phyloP scores from a whole-genome alignment of 1,140 invertebrate genomes.

The Drosophila athabasca region DNA sequence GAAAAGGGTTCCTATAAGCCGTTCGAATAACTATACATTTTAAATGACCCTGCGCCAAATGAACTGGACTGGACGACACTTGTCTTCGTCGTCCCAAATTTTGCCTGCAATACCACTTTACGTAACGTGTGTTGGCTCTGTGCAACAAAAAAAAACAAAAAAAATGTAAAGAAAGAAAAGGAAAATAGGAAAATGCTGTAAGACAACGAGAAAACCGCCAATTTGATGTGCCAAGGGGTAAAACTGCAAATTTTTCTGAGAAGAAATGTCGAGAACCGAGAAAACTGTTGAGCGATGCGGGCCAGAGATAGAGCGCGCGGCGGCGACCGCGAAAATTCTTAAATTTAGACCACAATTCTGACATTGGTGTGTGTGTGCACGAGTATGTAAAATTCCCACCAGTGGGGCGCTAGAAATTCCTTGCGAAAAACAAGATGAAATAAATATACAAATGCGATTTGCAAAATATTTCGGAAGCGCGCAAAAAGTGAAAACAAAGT shows the following conservation, averaged over 20 bases:
- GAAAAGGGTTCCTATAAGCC: conserved; percentile 22
- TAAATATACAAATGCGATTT: no score
- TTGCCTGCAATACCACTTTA: conserved; percentile 13
- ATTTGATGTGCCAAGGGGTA: conserved; percentile 28
- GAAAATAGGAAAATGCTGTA: conserved; percentile 26
- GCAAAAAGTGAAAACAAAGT: conserved; percentile 61
- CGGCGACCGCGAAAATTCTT: conserved; percentile 67
- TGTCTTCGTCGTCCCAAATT: neutral
- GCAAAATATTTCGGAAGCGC: conserved; percentile 18
- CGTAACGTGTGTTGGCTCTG: conserved; percentile 40
- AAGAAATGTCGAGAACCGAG: conserved; percentile 58
- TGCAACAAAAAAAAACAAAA: conserved; percentile 11
- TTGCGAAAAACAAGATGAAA: no score
- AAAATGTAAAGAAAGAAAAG: conserved; percentile 40
- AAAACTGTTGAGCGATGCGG: conserved; percentile 41
- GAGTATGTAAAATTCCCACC: no score
- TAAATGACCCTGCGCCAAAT: conserved; percentile 35
- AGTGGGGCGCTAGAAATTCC: no score
- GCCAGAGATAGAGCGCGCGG: no score
- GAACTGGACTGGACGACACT: conserved; percentile 17
- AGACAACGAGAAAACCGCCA: conserved; percentile 25
- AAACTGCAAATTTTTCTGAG: conserved; percentile 4
- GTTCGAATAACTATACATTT: conserved; percentile 32
- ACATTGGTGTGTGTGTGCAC: neutral
- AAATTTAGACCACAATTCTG: conserved; percentile 57